Evolutionary conservation across 2,797 vertebrate species (phyloP), one percentile per base, ranked within the genome.

Genomic region (Hoplostethus atlanticus): DNA sequence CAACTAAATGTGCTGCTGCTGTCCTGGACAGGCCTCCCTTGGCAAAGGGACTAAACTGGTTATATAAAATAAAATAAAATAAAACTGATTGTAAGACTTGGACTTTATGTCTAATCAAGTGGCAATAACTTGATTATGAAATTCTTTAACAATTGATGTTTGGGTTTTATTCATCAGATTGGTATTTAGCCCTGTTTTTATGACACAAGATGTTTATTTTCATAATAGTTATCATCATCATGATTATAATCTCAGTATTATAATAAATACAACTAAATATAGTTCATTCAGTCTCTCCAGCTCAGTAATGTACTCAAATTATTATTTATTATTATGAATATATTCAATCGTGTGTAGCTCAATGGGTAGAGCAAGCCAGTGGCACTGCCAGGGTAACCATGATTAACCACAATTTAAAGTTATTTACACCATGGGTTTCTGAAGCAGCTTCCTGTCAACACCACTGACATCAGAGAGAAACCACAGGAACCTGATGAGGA

Each of bases 1-100:
- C 46, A 50, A 6, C 47, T 50, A 50, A 50, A 50, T 50, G 47
- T 50, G 47, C 47, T 50, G 47, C 47, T 21, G 47, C 47, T n/a
- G 46, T 6, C 46, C n/a, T n/a, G 3, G 2, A 15, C n/a, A 16
- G 5, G 16, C 17, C 7, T 50, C 16, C 47, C 47, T 50, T 10
- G 0, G 47, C 47, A 44, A 13, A 44, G n/a, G 47, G 47, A 8
- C 47, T n/a, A 50, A 50, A 21, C 6, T 17, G 47, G 47, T 36
- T 36, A 36, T 36, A 36, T 15, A 46, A 46, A 46, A 15, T 15
- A 46, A 46, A 46, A 46, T 15, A 15, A 46, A 13, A 46, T 13
- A 46, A 46, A 28, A 2, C 28, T 28, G 28, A 28, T 28, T 28
- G 2, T 28, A 28, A 3, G 40, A 42, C 40, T 42, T 28, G 28